These are phyloP conservation scores for Eulemur rubriventer DNA, from an alignment of 2,797 vertebrate species.

Conservation along the genomic window DNA sequence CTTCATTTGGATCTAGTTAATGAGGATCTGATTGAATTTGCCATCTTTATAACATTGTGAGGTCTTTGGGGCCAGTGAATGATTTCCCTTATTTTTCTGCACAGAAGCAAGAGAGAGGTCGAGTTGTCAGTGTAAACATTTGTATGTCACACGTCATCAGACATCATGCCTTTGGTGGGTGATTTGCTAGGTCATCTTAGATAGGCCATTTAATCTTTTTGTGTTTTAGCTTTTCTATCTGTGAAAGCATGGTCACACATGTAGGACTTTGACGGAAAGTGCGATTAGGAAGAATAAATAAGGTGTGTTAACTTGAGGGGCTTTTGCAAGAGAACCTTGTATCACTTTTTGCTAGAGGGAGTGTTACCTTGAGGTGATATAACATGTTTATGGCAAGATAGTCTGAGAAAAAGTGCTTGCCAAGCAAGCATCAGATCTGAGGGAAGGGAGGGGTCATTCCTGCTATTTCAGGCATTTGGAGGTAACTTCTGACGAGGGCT, in stretches of 20 bases:
- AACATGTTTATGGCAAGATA: background rate
- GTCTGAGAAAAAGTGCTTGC: background rate
- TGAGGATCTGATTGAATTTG: conserved; percentile 49
- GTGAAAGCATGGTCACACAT: background rate
- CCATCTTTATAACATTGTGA: background rate
- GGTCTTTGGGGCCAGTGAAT: background rate
- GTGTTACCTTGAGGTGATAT: background rate
- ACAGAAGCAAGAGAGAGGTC: background rate
- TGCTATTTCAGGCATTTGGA: background rate
- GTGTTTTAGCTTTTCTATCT: background rate
- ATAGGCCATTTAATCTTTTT: conserved; percentile 15
- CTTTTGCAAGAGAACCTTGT: background rate
- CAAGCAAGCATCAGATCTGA: background rate
- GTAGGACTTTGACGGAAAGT: background rate
- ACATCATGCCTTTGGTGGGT: background rate
- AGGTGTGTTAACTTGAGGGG: background rate
- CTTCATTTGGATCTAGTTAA: conserved; percentile 21
- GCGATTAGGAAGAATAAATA: background rate
- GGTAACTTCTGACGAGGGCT: background rate
- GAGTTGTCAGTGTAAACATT: background rate
- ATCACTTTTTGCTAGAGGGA: background rate
- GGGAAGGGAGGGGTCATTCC: background rate
- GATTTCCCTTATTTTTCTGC: background rate
- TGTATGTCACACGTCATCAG: background rate
- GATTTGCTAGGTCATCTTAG: conserved; percentile 48